Evolutionary conservation across 2,797 vertebrate species (phyloP), one percentile per base, ranked within the genome.

Genomic region (Gorsachius magnificus): DNA sequence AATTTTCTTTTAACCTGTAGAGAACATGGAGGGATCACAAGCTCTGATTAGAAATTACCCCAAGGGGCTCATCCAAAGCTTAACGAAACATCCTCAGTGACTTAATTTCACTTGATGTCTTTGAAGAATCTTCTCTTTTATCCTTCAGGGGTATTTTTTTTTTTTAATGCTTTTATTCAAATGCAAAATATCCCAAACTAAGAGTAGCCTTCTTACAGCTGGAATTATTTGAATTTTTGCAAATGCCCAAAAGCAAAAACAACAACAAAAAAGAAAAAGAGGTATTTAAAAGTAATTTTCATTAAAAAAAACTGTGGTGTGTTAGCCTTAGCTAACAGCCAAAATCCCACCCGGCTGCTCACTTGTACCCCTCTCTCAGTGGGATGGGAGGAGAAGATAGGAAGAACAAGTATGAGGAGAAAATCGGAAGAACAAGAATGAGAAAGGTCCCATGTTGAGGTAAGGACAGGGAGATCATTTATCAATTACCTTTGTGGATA

Each of bases 1-100:
- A 94, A 74, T 92, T 95, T 97, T 97, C 56, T 91, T 93, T 96
- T 91, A 94, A 87, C 94, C 88, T 93, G 83, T 69, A 57, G 29
- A 89, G 51, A 82, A 65, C 54, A 91, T 41, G 63, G 53, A 90
- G 33, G 28, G 19, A 63, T 77, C 88, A 90, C 63, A 87, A 89
- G 10, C 33, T 86, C 54, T 78, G 17, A 51, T 74, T 82, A 72
- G 80, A 89, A 93, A 63, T 84, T 93, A 80, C 64, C 89, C 63
- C 88, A 84, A 74, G 88, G 56, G 58, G 9, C 43, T 87, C 51
- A 90, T 89, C 48, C 63, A 72, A 60, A 89, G 63, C 72, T 83
- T 93, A 90, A 65, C 6, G 3, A 94, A 94, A 94, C 11, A 79
- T 69, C 91, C 60, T 70, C 36, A 84, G 66, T 76, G 86, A 88